phyloP scores from a whole-genome alignment of 2,888 invertebrate genomes.

The Troglohyphantes excavatus region DNA sequence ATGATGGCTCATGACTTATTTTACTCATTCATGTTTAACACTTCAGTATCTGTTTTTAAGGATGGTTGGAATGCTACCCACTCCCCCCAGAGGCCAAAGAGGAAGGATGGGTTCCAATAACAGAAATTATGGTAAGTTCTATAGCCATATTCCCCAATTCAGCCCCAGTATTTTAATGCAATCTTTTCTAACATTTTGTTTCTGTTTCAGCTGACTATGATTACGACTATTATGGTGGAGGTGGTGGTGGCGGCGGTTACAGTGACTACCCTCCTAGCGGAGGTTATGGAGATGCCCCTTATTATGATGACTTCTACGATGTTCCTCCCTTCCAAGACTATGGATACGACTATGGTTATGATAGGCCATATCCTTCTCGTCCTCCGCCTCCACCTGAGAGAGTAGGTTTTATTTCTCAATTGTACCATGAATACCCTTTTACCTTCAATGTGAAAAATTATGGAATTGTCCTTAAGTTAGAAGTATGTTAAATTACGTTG shows the following conservation, averaged over 20 bases:
- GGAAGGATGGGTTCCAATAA: conserved; percentile 71
- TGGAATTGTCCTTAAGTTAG: too few relatives aligned
- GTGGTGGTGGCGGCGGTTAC: conserved; percentile 89
- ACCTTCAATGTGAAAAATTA: too few relatives aligned
- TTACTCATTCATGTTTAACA: too few relatives aligned
- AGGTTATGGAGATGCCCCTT: conserved; percentile 90
- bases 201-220: conserved; percentile 84
- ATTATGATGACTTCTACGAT: conserved; percentile 93
- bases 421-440: too few relatives aligned
- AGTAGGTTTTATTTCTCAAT: conserved; percentile 19
- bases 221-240: conserved; percentile 97
- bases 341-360: conserved; percentile 73
- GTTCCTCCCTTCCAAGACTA: conserved; percentile 91
- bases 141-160: not conserved
- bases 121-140: conserved; percentile 63
- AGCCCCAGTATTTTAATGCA: not conserved
- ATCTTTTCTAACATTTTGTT: not conserved
- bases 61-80: conserved; percentile 77
- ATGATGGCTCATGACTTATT: too few relatives aligned
- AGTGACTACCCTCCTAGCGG: conserved; percentile 91
- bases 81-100: conserved; percentile 77
- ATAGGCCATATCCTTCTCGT: conserved; percentile 54
- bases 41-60: conserved; percentile 40
- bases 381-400: conserved; percentile 54
- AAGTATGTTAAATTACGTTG: too few relatives aligned